Percentiles rank a stretch among this genome's conserved stretches.
These are phyloP conservation scores for Cataglyphis cursor DNA, from an alignment of 2,888 invertebrate genomes.

Conservation along the genomic window DNA sequence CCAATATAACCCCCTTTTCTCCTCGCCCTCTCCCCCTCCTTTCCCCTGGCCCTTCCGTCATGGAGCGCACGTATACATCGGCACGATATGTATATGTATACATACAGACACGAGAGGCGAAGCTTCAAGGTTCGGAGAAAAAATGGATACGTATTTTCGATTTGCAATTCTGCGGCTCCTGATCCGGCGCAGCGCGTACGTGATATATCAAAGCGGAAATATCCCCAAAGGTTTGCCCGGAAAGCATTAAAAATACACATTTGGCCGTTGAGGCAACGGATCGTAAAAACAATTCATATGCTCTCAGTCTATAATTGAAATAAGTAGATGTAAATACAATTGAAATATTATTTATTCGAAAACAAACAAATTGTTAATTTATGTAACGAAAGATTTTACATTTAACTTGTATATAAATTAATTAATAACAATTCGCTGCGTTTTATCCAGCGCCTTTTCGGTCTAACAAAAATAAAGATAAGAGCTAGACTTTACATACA, in stretches of 20 bases:
- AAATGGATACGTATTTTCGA: constrained; percentile 56
- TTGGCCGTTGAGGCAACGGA: constrained; percentile 22
- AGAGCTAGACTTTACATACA: neutral
- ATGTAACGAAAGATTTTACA: neutral
- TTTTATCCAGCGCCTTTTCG: neutral
- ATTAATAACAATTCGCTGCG: neutral
- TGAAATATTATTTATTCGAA: neutral
- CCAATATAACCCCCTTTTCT: constrained; percentile 53
- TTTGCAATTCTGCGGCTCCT: constrained; percentile 43
- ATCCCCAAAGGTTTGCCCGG: constrained; percentile 18
- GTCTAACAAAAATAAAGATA: neutral
- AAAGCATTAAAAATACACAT: constrained; percentile 46
- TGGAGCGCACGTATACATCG: constrained; percentile 44
- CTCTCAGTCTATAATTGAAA: neutral
- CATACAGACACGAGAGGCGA: neutral
- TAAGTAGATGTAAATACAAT: neutral
- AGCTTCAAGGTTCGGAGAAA: constrained; percentile 26
- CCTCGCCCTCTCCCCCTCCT: too few species aligned
- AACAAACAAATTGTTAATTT: neutral
- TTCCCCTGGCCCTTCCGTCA: constrained; percentile 41
- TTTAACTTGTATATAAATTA: neutral
- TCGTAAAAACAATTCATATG: constrained; percentile 31
- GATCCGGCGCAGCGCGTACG: constrained; percentile 37
- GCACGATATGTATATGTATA: neutral
- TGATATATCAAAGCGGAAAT: constrained; percentile 50